phyloP scores from a whole-genome alignment of 2,888 invertebrate species.

The Athrips mouffetella region DNA sequence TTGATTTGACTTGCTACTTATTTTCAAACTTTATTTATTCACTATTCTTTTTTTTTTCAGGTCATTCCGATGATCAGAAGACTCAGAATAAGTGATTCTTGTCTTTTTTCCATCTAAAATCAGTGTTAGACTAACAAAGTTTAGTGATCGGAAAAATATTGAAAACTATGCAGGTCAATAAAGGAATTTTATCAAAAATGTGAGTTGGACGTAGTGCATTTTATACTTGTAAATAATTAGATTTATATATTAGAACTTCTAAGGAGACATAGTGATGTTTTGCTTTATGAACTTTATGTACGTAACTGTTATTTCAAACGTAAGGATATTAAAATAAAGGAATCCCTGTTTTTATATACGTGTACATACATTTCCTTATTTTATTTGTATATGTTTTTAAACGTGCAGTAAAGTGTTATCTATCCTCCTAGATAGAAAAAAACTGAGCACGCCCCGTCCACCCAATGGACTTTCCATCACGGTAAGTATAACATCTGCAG shows the following conservation, averaged over 20 bases:
- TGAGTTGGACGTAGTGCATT: constrained; percentile 63
- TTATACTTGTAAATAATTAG: constrained; percentile 73
- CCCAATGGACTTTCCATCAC: no score
- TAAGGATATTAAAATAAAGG: constrained; percentile 62
- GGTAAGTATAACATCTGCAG: no score
- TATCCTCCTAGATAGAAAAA: no score
- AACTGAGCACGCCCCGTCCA: no score
- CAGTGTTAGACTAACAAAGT: constrained; percentile 59
- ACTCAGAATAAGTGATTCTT: constrained; percentile 36
- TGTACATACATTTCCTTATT: constrained; percentile 22
- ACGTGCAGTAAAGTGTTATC: neutral
- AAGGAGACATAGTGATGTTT: constrained; percentile 64
- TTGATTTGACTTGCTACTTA: no score
- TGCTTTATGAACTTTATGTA: constrained; percentile 66
- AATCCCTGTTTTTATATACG: constrained; percentile 53
- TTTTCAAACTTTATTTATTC: neutral
- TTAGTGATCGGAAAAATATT: constrained; percentile 45
- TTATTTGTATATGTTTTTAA: neutral
- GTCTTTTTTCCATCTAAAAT: constrained; percentile 51
- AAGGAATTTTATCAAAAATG: constrained; percentile 51
- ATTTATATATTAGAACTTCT: constrained; percentile 51
- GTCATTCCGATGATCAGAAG: constrained; percentile 62
- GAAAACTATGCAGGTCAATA: constrained; percentile 48
- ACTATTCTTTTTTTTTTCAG: constrained; percentile 40
- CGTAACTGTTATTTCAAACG: constrained; percentile 64